Evolutionary conservation across 1,140 invertebrate genomes (phyloP), one percentile per base, ranked within the genome.

Genomic region (Ceratosolen fusciceps): DNA sequence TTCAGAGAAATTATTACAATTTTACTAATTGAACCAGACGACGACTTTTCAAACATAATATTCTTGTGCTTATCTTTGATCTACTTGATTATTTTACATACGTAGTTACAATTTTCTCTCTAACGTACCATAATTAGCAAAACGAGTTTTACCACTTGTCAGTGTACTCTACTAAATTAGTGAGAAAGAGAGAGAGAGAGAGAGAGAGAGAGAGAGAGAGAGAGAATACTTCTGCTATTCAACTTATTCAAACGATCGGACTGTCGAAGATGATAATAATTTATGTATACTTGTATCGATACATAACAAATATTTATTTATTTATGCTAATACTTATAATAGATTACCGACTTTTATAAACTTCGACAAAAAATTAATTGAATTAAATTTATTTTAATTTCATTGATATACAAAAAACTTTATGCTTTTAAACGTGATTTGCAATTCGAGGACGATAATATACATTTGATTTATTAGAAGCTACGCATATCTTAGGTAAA

Each of bases 51-150:
- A 68, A 68, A 67, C 43, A 75, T 75, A 67, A 67, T 52, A 34
- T 52, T n/a, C 60, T 75, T n/a, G 1, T 7, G 39, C 7, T 75
- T 75, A 75, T 75, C 74, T 75, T 49, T 31, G 43, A 67, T 70
- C 62, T 77, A 39, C n/a, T 58, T 58, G 54, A 77, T 70, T 54
- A 77, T 77, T 77, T 77, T 54, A 77, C 65, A 77, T 77, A 58
- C 67, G 67, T 60, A 70, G 65, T 71, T 70, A 77, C 34, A 77
- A 77, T 77, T 71, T 77, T 60, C 75, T 60, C 75, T 70, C 24
- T 43, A 76, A 76, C 74, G 60, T 31, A 19, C 34, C 31, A 49
- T 70, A 77, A 77, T 77, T 77, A 77, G 49, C 34, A 21, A 68
- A 77, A 77, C 67, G 52, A 71, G 75, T 77, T 71, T 56, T 70